Conservation (phyloP, 2,888 invertebrate species). For the Clistopyga incitator region DNA sequence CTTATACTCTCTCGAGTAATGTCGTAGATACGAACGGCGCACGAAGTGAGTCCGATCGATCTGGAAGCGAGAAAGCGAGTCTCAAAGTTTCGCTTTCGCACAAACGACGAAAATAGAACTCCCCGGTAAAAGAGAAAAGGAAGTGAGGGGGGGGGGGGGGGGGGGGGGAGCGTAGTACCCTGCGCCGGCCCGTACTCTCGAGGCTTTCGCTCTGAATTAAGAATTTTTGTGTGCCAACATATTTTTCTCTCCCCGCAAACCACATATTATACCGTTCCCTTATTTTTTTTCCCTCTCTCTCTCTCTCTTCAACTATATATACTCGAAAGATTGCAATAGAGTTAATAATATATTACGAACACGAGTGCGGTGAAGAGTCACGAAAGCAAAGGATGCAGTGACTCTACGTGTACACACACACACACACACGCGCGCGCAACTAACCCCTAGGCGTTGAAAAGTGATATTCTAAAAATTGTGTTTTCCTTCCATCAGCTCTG, state of each 20-base stretch:
- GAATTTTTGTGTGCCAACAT: slow-evolving; percentile 44
- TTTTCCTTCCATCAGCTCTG: slow-evolving; percentile 41
- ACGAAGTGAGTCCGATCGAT: slow-evolving; percentile 64
- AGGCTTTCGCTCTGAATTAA: slow-evolving; percentile 37
- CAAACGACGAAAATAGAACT: slow-evolving; percentile 64
- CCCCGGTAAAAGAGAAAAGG: slow-evolving; percentile 27
- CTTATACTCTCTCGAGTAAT: slow-evolving; percentile 61
- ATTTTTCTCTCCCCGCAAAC: slow-evolving; percentile 8
- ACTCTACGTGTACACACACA: not conserved
- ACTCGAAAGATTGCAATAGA: slow-evolving; percentile 45
- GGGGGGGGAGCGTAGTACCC: not conserved
- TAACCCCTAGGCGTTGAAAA: slow-evolving; percentile 4
- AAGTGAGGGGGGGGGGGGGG: not conserved
- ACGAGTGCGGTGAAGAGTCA: slow-evolving; percentile 39
- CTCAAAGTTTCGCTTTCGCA: slow-evolving; percentile 65
- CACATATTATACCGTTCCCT: slow-evolving; percentile 17
- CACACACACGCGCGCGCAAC: too few relatives aligned
- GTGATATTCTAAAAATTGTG: slow-evolving; percentile 38
- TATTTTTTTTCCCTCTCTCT: slow-evolving; percentile 9
- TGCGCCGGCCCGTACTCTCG: not conserved
- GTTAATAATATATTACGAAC: slow-evolving; percentile 48
- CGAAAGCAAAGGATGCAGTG: slow-evolving; percentile 26
- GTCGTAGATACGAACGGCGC: slow-evolving; percentile 60
- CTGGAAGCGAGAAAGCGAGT: slow-evolving; percentile 53
- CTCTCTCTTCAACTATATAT: slow-evolving; percentile 18